Evolutionary conservation across 2,113 vertebrate genomes (phyloP), one percentile per base, ranked within the genome.

Genomic region (Athene cunicularia): DNA sequence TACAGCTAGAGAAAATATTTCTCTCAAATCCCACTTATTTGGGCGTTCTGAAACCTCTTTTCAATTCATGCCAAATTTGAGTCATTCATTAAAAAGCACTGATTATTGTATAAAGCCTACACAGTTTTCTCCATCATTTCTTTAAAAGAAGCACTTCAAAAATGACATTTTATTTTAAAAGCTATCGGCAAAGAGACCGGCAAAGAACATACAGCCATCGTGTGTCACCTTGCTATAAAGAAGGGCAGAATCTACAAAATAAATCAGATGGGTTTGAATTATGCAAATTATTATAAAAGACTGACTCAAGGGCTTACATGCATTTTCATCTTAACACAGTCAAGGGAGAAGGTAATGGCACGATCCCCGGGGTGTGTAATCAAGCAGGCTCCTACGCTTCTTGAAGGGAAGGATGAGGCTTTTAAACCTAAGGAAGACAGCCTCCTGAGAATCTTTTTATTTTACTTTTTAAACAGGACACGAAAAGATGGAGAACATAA

Each of bases 281-380:
- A 55, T 39, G 52, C 4, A 80, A 39, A 33, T 81, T 28, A 62
- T 43, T 56, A 63, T 2, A 64, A 43, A 66, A 11, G 1, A 50
- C 20, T 32, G 45, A 13, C 26, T 58, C 60, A 8, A 77, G 32
- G 28, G 21, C 47, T 68, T 35, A 39, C 53, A 75, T 3, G 2
- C 30, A 4, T 56, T 50, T 74, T 26, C 49, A 63, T 8, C 33
- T 50, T 37, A 45, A 35, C 2, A 9, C 14, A n/a, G 55, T 24
- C 47, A n/a, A 12, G 43, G n/a, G 43, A 66, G 41, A 67, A 71
- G 41, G 4, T 33, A n/a, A 63, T 2, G 27, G 28, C 74, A 55
- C 0, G 0, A 53, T 41, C 33, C 45, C 39, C 7, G 1, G 24
- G 35, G 62, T 0, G 8, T 12, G 28, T 1, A 0, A 66, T 12